Evolutionary conservation across 2,113 vertebrate genomes (phyloP).

Genomic region (Entomyzon cyanotis): DNA sequence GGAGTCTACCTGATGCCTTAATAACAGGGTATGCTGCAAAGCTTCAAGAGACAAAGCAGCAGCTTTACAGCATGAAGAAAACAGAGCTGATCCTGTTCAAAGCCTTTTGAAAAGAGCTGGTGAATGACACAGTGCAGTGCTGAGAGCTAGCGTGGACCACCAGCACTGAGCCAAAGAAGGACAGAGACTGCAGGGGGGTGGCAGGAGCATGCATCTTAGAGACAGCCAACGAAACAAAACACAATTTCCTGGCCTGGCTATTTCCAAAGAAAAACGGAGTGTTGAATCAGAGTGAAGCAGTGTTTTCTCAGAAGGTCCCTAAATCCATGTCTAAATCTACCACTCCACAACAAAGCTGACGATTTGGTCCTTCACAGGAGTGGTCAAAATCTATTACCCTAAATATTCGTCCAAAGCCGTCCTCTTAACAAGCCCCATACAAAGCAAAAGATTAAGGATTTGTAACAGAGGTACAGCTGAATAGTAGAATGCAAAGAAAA

Average conservation of each 20-base stretch:
- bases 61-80: neutral
- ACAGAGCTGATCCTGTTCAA: neutral
- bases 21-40: neutral
- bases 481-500: neutral
- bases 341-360: neutral
- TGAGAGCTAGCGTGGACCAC: neutral
- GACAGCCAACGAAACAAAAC: neutral
- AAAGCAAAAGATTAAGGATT: neutral
- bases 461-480: neutral
- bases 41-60: neutral
- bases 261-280: neutral
- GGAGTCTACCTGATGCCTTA: neutral
- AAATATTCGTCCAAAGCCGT: neutral
- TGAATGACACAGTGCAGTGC: no score
- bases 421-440: neutral
- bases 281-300: neutral
- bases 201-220: neutral
- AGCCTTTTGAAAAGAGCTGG: neutral
- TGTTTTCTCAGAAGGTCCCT: neutral
- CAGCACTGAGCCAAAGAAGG: neutral
- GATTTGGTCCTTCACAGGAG: neutral
- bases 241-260: neutral
- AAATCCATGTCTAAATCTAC: neutral
- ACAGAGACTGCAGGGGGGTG: no score
- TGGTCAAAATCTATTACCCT: neutral